A percentile compares a stretch with the other conserved stretches of the same genome.
Conservation (phyloP, 53 echinoderm and acorn worm genomes). For the Luidia sarsii region DNA sequence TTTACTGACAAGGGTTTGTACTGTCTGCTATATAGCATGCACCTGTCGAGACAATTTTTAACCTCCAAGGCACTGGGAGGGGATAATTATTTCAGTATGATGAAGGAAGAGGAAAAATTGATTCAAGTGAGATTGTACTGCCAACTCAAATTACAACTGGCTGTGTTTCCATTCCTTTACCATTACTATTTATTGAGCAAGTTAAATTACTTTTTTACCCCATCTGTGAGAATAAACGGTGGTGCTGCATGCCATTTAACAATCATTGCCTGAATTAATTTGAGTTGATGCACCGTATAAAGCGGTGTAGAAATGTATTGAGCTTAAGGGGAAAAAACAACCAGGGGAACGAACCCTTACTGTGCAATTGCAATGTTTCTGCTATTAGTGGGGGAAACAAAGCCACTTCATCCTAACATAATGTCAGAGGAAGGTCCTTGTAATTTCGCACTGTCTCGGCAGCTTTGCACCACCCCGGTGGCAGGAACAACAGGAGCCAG, state of each 20-base stretch:
- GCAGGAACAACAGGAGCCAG: too few species aligned
- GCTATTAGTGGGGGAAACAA: too few species aligned
- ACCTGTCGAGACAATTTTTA: neutral
- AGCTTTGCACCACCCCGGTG: too few species aligned
- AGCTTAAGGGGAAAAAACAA: too few species aligned
- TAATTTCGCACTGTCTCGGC: slow-evolving; percentile 21
- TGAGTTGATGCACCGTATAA: too few species aligned
- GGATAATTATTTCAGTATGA: neutral
- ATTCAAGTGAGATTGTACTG: too few species aligned
- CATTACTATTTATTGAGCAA: neutral
- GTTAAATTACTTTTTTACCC: neutral
- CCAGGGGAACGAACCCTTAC: too few species aligned
- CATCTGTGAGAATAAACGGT: neutral
- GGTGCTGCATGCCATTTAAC: neutral
- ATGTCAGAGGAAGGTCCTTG: slow-evolving; percentile 22
- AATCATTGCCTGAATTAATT: too few species aligned
- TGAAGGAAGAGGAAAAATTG: too few species aligned
- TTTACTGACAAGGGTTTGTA: neutral
- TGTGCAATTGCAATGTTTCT: slow-evolving; percentile 4
- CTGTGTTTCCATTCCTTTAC: neutral
- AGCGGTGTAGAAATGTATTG: too few species aligned
- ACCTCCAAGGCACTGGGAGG: too few species aligned
- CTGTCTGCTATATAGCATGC: neutral
- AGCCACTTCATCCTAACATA: neutral
- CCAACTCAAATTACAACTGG: too few species aligned